These are phyloP conservation scores for Tympanoctomys barrerae DNA, from an alignment of 2,797 vertebrate species.

Conservation along the genomic window DNA sequence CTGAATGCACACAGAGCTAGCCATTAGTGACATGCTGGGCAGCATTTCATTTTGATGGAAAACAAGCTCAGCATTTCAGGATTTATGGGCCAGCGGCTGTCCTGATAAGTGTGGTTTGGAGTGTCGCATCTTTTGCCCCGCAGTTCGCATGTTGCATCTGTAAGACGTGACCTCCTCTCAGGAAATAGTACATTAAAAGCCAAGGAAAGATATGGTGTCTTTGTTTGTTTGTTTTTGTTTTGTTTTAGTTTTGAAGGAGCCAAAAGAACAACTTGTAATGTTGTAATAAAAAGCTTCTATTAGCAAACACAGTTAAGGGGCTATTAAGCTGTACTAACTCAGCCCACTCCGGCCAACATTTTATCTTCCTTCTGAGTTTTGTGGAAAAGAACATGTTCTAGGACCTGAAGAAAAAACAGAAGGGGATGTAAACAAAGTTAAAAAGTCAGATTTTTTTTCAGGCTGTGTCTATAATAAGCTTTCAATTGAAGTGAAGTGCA, in stretches of 20 bases:
- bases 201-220: not conserved
- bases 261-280: not conserved
- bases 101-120: not conserved
- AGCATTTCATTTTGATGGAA: constrained; percentile 13
- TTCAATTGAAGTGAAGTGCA: constrained; percentile 87
- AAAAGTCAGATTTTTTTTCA: constrained; percentile 84
- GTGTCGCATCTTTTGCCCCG: not conserved
- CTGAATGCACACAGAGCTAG: not conserved
- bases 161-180: constrained; percentile 5
- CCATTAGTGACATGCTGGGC: not conserved
- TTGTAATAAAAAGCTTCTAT: not conserved
- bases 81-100: not conserved
- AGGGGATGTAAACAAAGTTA: constrained; percentile 87
- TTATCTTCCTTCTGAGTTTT: constrained; percentile 21
- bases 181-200: constrained; percentile 18
- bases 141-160: not conserved
- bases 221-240: not conserved
- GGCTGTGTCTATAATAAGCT: constrained; percentile 88
- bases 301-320: not conserved
- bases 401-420: constrained; percentile 83
- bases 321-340: constrained; percentile 6
- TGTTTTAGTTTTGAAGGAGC: not conserved
- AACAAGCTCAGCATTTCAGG: not conserved
- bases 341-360: not conserved
- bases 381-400: constrained; percentile 43